Evolutionary conservation across 1,140 invertebrate species (phyloP).

Genomic region (Drosophila auraria): DNA sequence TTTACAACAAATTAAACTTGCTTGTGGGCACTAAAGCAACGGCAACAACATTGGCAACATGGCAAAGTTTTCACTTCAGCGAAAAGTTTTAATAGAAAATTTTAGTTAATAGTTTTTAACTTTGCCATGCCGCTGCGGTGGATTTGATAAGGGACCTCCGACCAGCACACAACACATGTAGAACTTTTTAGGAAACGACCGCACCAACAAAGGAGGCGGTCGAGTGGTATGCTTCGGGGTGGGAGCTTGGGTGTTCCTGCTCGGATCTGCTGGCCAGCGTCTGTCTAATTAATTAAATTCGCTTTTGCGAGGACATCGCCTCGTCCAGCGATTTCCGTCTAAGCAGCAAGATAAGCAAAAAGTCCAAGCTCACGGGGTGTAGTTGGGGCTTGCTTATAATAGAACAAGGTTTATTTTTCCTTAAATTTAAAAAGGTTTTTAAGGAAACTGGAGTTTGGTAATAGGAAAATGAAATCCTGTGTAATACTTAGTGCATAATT

Average conservation of each 20-base stretch:
- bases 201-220: conserved; percentile 23
- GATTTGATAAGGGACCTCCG: conserved; percentile 78
- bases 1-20: conserved; percentile 83
- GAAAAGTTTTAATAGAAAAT: conserved; percentile 82
- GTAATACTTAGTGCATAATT: too few species aligned
- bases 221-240: neutral
- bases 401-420: neutral
- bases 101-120: conserved; percentile 81
- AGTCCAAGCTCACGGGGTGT: conserved; percentile 18
- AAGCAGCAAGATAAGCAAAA: conserved; percentile 80
- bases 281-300: conserved; percentile 80
- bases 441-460: neutral
- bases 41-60: conserved; percentile 48
- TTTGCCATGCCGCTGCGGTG: conserved; percentile 69
- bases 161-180: conserved; percentile 60
- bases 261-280: conserved; percentile 18
- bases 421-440: too few species aligned
- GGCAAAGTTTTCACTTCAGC: conserved; percentile 52
- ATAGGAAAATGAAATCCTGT: neutral
- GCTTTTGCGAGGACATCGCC: conserved; percentile 63
- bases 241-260: neutral
- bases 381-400: neutral
- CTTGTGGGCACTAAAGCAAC: conserved; percentile 64
- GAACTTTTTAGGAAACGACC: conserved; percentile 63
- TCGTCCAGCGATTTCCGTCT: conserved; percentile 58